Base-by-base conservation (phyloP, 2,888 invertebrate species). In the Acrobasis repandana region DNA sequence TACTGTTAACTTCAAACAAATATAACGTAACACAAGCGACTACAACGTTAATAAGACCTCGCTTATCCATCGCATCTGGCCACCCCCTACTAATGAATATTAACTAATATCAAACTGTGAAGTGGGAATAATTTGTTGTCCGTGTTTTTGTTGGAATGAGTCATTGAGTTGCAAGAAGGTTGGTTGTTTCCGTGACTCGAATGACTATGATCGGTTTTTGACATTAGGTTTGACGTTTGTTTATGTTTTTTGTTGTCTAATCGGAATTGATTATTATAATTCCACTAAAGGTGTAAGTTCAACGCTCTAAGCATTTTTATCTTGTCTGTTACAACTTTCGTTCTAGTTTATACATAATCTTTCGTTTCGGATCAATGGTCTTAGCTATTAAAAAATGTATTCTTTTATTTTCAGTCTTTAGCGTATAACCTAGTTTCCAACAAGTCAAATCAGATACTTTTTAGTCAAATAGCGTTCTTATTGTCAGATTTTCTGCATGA, bases 41-140 rank as follows among this genome's bases (percentile, higher is more conserved):
- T 16, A 38, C 8, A 66, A 71, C 73, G 73, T 69, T 76, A 76
- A 75, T 65, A 63, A 65, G 51, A 54, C 54, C 63, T 60, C 67
- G 60, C 73, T 85, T 87, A 87, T 88, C 89, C 79, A 75, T 76
- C 70, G 67, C 80, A 88, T 88, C 88, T 84, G 77, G 76, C 82
- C 83, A 80, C 86, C 85, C 80, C 80, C 73, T 68, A 66, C 82
- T 90, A 89, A 89, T 90, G 90, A 91, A 91, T 91, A 91, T 90
- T 91, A 90, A 91, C 86, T 82, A 88, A 86, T 86, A 84, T 73
- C 74, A 80, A 85, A 83, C 73, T 71, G 77, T 76, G 76, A 80
- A 79, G 73, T 79, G 78, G 76, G 74, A 78, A 76, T 80, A 76
- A 79, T 76, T 79, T 77, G 78, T 76, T 77, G 69, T 74, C 71